These are phyloP conservation scores for Botrylloides violaceus DNA, from an alignment of 23 tunicate genomes.

Conservation along the genomic window DNA sequence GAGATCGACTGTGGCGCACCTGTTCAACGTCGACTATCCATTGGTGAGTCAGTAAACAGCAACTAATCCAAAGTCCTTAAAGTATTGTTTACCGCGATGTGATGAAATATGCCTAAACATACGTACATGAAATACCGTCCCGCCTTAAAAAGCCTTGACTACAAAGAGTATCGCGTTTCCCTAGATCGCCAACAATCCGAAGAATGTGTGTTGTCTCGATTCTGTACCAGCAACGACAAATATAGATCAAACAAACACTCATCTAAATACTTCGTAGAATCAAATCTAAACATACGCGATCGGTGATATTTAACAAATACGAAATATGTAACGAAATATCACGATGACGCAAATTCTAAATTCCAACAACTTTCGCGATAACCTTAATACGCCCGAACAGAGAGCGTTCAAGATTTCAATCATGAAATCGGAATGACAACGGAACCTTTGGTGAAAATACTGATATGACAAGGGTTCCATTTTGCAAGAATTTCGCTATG, in stretches of 20 bases:
- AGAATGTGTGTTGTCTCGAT: neutral
- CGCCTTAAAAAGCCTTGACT: too few species aligned
- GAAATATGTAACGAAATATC: too few species aligned
- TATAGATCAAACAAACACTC: neutral
- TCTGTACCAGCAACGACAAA: neutral
- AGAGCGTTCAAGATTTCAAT: too few species aligned
- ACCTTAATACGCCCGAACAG: too few species aligned
- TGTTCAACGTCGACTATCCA: neutral
- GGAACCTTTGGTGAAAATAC: too few species aligned
- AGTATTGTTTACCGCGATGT: neutral
- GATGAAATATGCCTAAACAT: too few species aligned
- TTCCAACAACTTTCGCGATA: too few species aligned
- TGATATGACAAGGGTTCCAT: too few species aligned
- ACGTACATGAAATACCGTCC: neutral
- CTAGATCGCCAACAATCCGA: slow-evolving; percentile 3
- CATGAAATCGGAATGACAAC: too few species aligned
- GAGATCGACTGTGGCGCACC: neutral
- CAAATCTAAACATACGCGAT: slow-evolving; percentile 20
- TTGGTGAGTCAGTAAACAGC: neutral
- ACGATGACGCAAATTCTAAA: too few species aligned
- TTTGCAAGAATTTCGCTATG: too few species aligned
- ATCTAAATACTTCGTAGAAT: neutral
- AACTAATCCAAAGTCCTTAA: neutral
- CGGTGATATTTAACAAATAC: too few species aligned
- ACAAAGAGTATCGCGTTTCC: neutral